Base-by-base conservation (phyloP, 2,888 invertebrate genomes). In the Monochamus alternatus region DNA sequence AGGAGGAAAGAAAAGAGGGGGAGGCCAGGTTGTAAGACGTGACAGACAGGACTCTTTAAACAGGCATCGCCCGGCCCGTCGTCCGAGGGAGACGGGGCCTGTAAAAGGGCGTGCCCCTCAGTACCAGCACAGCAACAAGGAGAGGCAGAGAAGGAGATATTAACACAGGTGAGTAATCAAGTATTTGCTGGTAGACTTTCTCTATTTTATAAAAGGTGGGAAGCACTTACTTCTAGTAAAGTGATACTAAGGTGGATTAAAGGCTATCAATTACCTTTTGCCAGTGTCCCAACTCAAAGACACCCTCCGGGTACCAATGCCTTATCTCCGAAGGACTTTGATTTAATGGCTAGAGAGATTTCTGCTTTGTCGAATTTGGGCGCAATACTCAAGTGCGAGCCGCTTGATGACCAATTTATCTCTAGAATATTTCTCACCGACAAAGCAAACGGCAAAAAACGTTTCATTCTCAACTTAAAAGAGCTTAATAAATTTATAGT, bases 31-130 rank as follows among this genome's bases (percentile, higher is more conserved):
- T 8, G 5, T n/a, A 12, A 44, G 64, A 38, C 43, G n/a, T 1
- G 4, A 32, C 32, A 31, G 32, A 30, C 12, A 43, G 12, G 38
- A 58, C 12, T 7, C 3, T 64, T 64, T 64, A 64, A 64, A 64
- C 64, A 64, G 14, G 30, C 14, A 47, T 64, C 64, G 64, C 64
- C 64, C 64, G 3, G 47, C 47, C 14, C 64, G 47, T 64, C 64
- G 9, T 3, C 22, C 22, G 22, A 22, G 22, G 22, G 22, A 22
- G 22, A 22, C 22, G 22, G 22, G 22, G 22, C 22, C n/a, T 43
- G 22, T 3, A 64, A 64, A 64, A 64, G 64, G 64, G 64, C 44
- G 64, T n/a, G 10, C 59, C 59, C 12, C 64, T 38, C 38, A 31
- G 38, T 32, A 44, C n/a, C 22, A 44, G 22, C 5, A 8, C 2